These are phyloP conservation scores for Apomyelois bistriatella DNA, from an alignment of 2,888 invertebrate genomes.

Conservation along the genomic window DNA sequence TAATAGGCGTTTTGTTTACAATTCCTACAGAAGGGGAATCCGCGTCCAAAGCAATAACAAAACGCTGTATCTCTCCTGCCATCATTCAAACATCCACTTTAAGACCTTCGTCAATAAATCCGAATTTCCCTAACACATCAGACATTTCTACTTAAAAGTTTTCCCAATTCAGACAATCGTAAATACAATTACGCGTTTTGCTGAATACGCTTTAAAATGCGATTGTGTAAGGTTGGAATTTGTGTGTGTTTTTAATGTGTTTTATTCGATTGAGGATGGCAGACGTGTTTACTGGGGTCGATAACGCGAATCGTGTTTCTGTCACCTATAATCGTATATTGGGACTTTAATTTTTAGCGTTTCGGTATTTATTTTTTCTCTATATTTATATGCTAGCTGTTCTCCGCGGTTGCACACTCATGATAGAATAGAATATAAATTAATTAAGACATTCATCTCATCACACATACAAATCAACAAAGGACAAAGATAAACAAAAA, in stretches of 20 bases:
- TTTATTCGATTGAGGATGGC: constrained; percentile 17
- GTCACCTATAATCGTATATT: constrained; percentile 38
- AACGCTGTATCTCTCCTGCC: constrained; percentile 30
- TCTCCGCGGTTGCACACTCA: too few relatives aligned
- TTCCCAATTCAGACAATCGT: constrained; percentile 26
- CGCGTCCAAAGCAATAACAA: constrained; percentile 23
- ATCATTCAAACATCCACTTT: constrained; percentile 34
- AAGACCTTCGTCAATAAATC: constrained; percentile 24
- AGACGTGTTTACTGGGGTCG: constrained; percentile 39
- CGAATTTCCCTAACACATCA: constrained; percentile 20
- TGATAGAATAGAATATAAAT: too few relatives aligned
- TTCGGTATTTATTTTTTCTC: constrained; percentile 13
- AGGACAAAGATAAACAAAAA: too few relatives aligned
- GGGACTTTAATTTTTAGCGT: constrained; percentile 37
- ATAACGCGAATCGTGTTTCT: constrained; percentile 55
- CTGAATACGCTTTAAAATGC: neutral
- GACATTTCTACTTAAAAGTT: constrained; percentile 25
- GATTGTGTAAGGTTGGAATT: constrained; percentile 24
- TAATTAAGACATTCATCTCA: too few relatives aligned
- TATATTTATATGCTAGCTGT: neutral
- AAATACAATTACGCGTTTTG: constrained; percentile 17
- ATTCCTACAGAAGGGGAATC: constrained; percentile 68
- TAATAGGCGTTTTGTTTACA: constrained; percentile 78
- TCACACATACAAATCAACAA: too few relatives aligned
- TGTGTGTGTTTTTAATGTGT: constrained; percentile 16